phyloP scores from a whole-genome alignment of 2,888 invertebrate species.

The Melieria picta region DNA sequence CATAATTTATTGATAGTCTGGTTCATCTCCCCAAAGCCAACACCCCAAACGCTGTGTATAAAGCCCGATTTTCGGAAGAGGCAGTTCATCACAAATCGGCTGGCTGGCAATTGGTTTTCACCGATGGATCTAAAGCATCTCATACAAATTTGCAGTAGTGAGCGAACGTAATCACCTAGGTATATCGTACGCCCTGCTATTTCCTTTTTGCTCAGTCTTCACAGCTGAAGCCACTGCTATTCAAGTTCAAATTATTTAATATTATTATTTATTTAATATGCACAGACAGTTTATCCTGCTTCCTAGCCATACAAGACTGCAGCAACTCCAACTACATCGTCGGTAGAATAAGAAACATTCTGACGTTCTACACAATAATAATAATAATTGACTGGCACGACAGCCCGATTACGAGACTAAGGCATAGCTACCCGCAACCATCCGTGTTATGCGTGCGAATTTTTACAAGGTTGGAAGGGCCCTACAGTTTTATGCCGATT shows the following conservation, averaged over 20 bases:
- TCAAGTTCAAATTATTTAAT: background rate
- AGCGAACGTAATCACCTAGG: background rate
- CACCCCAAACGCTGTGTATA: background rate
- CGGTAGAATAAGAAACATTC: too few species aligned
- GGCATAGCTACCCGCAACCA: too few species aligned
- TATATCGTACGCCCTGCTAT: background rate
- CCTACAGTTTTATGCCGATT: too few species aligned
- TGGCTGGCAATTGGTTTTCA: background rate
- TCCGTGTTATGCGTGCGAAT: too few species aligned
- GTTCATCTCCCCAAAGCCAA: background rate
- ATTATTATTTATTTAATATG: background rate
- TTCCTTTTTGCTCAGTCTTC: background rate
- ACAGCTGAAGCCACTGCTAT: conserved; percentile 6
- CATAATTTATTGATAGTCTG: background rate
- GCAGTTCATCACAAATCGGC: background rate
- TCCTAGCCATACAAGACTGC: too few species aligned
- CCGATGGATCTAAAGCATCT: background rate
- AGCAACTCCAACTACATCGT: too few species aligned
- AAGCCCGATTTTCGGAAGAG: background rate
- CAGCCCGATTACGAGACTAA: too few species aligned
- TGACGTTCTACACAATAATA: too few species aligned
- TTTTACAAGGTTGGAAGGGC: too few species aligned
- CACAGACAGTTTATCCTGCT: background rate
- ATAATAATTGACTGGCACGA: too few species aligned
- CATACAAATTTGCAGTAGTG: background rate